phyloP scores from a whole-genome alignment of 2,888 invertebrate species.

The Hypolimnas misippus region DNA sequence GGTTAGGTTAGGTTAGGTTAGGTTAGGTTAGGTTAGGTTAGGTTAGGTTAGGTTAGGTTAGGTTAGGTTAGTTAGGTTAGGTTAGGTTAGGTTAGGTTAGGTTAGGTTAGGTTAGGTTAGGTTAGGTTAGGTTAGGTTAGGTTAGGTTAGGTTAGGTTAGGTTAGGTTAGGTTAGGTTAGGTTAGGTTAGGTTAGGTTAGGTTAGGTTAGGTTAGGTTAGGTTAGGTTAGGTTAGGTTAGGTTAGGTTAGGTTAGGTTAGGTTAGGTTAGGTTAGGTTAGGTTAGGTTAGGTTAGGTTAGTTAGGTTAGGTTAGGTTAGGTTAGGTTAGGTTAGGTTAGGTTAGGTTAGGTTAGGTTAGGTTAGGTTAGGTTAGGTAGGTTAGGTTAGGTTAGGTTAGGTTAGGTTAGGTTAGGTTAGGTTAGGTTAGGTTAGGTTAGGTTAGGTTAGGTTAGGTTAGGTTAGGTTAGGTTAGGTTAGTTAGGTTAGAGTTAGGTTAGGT shows the following conservation, averaged over 20 bases:
- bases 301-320: slow-evolving; percentile 8
- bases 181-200: slow-evolving; percentile 10
- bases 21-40: slow-evolving; percentile 9
- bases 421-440: slow-evolving; percentile 8
- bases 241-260: slow-evolving; percentile 7
- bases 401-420: slow-evolving; percentile 13
- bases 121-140: slow-evolving; percentile 14
- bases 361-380: slow-evolving; percentile 22
- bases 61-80: slow-evolving; percentile 11
- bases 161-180: slow-evolving; percentile 10
- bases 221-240: slow-evolving; percentile 10
- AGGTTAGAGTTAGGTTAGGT: slow-evolving; percentile 40
- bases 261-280: slow-evolving; percentile 9
- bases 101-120: slow-evolving; percentile 22
- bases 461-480: slow-evolving; percentile 6
- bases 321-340: slow-evolving; percentile 18
- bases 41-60: slow-evolving; percentile 10
- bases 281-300: slow-evolving; percentile 10
- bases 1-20: slow-evolving; percentile 10
- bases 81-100: slow-evolving; percentile 22
- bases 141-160: slow-evolving; percentile 7
- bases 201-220: slow-evolving; percentile 9
- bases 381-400: slow-evolving; percentile 10
- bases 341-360: slow-evolving; percentile 21
- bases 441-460: slow-evolving; percentile 10